phyloP scores from a whole-genome alignment of 2,888 invertebrate genomes.

The Tipula lateralis region DNA sequence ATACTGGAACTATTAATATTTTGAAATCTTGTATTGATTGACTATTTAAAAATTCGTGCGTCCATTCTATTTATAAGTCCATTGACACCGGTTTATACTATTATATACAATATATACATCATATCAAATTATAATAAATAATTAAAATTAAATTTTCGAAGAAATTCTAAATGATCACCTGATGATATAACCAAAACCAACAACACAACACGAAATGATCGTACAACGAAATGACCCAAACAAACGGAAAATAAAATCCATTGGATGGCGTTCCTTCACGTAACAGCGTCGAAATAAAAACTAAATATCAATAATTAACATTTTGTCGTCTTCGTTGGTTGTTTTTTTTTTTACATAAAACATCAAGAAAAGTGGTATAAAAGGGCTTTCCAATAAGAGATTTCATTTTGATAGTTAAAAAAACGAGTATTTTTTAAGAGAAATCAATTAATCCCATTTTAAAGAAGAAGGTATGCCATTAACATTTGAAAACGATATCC shows the following conservation, averaged over 20 bases:
- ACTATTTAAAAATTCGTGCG: neutral
- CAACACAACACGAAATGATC: neutral
- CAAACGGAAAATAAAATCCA: conserved; percentile 9
- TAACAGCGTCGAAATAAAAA: neutral
- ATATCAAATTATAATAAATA: neutral
- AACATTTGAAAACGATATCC: too few relatives aligned
- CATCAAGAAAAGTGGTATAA: neutral
- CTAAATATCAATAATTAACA: neutral
- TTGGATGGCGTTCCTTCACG: neutral
- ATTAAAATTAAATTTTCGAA: neutral
- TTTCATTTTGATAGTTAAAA: too few relatives aligned
- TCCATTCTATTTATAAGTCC: neutral
- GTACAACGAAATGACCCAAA: neutral
- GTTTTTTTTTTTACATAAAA: neutral
- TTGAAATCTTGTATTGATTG: neutral
- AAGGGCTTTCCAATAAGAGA: too few relatives aligned
- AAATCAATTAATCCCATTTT: too few relatives aligned
- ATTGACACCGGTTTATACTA: neutral
- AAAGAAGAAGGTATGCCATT: too few relatives aligned
- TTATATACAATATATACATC: neutral
- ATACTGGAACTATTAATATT: neutral
- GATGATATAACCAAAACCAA: neutral
- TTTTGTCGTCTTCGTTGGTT: conserved; percentile 21
- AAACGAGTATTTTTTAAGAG: too few relatives aligned
- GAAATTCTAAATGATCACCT: neutral